Evolutionary conservation across 2,797 vertebrate genomes (phyloP), one percentile per base, ranked within the genome.

Genomic region (Sus cebifrons): DNA sequence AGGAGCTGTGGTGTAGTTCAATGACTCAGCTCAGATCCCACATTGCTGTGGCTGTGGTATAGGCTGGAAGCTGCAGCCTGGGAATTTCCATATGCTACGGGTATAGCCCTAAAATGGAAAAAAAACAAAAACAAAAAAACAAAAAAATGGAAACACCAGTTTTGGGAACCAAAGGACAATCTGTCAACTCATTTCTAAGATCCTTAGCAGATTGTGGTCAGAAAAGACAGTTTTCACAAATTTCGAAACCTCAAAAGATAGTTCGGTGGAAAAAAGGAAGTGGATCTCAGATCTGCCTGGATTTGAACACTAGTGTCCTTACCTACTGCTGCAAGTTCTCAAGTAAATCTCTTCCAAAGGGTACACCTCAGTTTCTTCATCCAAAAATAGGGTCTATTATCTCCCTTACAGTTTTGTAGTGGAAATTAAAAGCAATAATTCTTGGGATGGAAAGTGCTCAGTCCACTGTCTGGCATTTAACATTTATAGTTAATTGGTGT

Each of bases 231-330:
- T 94, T 94, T 85, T 29, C 21, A 11, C 65, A 11, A 13, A 52
- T 86, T 65, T 84, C 49, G 93, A 92, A 96, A 70, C 10, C 60
- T 87, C 44, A 40, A 65, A 94, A 93, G 64, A 49, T 8, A 71
- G 5, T 15, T 62, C 27, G 9, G 32, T n/a, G 0, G 4, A 18
- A 49, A 29, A 73, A 23, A 62, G 58, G 12, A 78, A 36, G 20
- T 56, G 17, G 25, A 67, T 89, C 73, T 94, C 83, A 65, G 44
- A 84, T 21, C 23, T 52, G 15, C 3, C 29, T 27, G 6, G 16
- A 86, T 54, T 86, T 89, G 86, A 78, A 86, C n/a, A 25, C 32
- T 84, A 17, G 17, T 74, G 9, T 64, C 29, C 20, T 89, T 83
- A 64, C 17, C 29, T 25, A 18, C 6, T 64, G 14, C 44, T 56